A percentile compares a stretch with the other conserved stretches of the same genome.
Conservation (phyloP, 2,797 vertebrate species). For the Notolepis coatsorum region DNA sequence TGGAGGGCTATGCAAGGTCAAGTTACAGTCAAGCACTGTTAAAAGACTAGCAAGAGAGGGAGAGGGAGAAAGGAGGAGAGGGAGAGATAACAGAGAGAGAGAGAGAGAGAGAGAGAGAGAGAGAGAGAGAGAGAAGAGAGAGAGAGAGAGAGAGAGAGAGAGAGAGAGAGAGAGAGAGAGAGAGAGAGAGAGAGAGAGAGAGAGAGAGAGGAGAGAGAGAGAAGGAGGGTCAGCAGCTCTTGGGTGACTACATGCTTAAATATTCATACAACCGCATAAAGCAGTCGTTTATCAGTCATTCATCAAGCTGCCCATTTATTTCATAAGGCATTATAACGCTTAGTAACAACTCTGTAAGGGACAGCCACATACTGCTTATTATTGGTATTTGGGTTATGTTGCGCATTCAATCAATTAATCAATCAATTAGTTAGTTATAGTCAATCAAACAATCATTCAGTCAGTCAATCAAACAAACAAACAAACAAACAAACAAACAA, state of each 20-base stretch:
- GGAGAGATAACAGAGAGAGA: slow-evolving; percentile 8
- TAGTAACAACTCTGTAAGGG: background rate
- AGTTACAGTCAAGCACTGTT: slow-evolving; percentile 63
- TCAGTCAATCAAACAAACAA: too few species aligned
- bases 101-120: background rate
- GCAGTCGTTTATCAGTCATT: slow-evolving; percentile 47
- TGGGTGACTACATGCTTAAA: slow-evolving; percentile 65
- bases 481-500: background rate
- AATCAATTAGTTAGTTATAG: background rate
- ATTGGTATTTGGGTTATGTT: background rate
- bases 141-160: slow-evolving; percentile 5
- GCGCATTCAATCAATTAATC: background rate
- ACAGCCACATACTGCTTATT: too few species aligned
- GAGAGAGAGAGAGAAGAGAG: background rate
- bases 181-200: slow-evolving; percentile 12
- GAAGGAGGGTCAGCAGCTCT: slow-evolving; percentile 38
- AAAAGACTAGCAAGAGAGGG: slow-evolving; percentile 62
- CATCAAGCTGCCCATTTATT: slow-evolving; percentile 35
- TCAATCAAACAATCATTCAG: too few species aligned
- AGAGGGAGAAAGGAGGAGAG: slow-evolving; percentile 62
- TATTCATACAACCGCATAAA: slow-evolving; percentile 68
- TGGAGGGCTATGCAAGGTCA: slow-evolving; percentile 45
- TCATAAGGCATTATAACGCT: slow-evolving; percentile 20
- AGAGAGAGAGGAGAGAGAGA: slow-evolving; percentile 9
- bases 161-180: slow-evolving; percentile 19